Base-by-base conservation (phyloP, 2,888 invertebrate genomes). In the Drosophila fulvimacula region DNA sequence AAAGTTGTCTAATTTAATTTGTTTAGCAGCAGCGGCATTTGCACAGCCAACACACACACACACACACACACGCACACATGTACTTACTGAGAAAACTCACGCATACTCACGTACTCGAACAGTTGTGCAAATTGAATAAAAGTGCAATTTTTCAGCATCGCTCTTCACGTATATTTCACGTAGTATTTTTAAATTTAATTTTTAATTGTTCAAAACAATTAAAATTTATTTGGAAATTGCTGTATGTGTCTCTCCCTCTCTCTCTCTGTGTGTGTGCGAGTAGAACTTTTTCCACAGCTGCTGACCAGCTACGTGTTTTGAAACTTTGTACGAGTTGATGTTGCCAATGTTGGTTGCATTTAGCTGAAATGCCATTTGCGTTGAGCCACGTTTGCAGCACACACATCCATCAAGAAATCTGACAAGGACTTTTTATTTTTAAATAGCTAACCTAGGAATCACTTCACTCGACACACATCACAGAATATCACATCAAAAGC, bases 161-260 rank as follows among this genome's bases (percentile, higher is more conserved):
- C 60, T 52, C 49, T 69, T 57, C 44, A 60, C 53, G 61, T 68
- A 51, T 55, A 62, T 60, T 58, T 58, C 53, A 62, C 49, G 51
- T 70, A 58, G 55, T 44, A 38, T 84, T 76, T 82, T 84, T 69
- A 69, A 85, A 81, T 85, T 84, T 76, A 71, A 81, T 87, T 87
- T 89, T 89, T 89, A 83, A 85, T 87, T 87, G 85, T 77, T 87
- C 60, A 62, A 89, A 85, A 89, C 89, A 85, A 85, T 87, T 89
- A 89, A 83, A 87, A 89, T 84, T 83, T 89, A 87, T 85, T 76
- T 76, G 76, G 62, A 73, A 86, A 75, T 89, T 68, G 71, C 73
- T 64, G 66, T 73, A 42, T 60, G 42, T 60, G 41, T 13, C 5
- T 41, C 41, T 5, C 19, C 13, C 39, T 41, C 39, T 19, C 17